Percentiles rank a stretch among this genome's conserved stretches.
Evolutionary conservation across 2,888 invertebrate species (phyloP).

Genomic region (Limnephilus lunatus): DNA sequence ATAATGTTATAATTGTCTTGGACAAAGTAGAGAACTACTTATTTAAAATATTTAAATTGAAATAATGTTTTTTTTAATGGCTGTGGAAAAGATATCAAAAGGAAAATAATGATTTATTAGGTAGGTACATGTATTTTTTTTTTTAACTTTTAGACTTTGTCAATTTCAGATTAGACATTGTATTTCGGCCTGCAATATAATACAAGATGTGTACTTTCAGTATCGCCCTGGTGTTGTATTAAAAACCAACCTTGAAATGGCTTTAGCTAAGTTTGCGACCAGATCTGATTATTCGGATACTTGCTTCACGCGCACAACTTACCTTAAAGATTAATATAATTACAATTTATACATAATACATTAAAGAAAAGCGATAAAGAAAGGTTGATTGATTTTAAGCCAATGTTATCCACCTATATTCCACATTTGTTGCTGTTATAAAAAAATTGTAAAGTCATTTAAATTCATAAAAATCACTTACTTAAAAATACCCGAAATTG

Average conservation of each 20-base stretch:
- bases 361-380: neutral
- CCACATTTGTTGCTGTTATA: no score
- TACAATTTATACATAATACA: neutral
- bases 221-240: no score
- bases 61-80: neutral
- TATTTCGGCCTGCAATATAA: neutral
- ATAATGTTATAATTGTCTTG: neutral
- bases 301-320: no score
- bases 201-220: neutral
- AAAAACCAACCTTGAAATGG: no score
- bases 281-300: neutral
- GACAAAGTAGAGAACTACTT: neutral
- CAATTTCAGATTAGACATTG: neutral
- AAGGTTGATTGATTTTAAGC: neutral
- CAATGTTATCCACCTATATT: no score
- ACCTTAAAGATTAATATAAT: neutral
- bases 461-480: no score
- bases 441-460: no score
- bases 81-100: neutral
- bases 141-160: neutral
- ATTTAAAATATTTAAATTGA: neutral
- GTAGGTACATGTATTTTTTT: neutral
- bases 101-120: neutral
- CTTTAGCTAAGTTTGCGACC: no score
- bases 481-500: no score